A percentile compares a stretch with the other conserved stretches of the same genome.
Conservation (phyloP, 2,888 invertebrate species). For the Papilio demoleus region DNA sequence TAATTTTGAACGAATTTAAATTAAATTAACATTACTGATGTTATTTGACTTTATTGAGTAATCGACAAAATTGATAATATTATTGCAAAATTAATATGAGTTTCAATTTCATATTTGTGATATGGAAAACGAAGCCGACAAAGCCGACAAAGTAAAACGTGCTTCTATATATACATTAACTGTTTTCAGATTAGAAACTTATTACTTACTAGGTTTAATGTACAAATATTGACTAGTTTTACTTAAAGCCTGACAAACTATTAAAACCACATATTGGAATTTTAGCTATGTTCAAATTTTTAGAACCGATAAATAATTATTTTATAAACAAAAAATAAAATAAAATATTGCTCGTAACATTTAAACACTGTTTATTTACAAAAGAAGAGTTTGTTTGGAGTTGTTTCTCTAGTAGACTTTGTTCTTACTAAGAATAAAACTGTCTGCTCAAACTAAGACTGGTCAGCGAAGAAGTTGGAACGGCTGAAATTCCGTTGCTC, state of each 20-base stretch:
- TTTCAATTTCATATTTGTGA: conserved; percentile 12
- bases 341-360: neutral
- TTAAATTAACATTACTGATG: neutral
- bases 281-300: too few relatives aligned
- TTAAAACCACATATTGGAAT: too few relatives aligned
- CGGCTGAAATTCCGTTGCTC: conserved; percentile 4
- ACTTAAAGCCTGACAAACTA: too few relatives aligned
- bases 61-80: neutral
- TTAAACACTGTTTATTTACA: neutral
- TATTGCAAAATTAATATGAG: neutral
- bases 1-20: neutral
- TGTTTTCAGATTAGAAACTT: too few relatives aligned
- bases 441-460: conserved; percentile 10
- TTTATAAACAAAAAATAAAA: too few relatives aligned
- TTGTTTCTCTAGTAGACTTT: neutral
- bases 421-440: neutral
- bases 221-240: too few relatives aligned
- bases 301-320: too few relatives aligned
- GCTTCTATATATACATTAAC: too few relatives aligned
- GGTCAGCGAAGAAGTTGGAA: conserved; percentile 16
- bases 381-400: neutral
- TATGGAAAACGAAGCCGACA: neutral
- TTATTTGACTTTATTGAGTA: neutral
- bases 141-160: too few relatives aligned
- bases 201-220: too few relatives aligned